Base-by-base conservation (phyloP, 2,888 invertebrate species). In the Microplitis manilae region DNA sequence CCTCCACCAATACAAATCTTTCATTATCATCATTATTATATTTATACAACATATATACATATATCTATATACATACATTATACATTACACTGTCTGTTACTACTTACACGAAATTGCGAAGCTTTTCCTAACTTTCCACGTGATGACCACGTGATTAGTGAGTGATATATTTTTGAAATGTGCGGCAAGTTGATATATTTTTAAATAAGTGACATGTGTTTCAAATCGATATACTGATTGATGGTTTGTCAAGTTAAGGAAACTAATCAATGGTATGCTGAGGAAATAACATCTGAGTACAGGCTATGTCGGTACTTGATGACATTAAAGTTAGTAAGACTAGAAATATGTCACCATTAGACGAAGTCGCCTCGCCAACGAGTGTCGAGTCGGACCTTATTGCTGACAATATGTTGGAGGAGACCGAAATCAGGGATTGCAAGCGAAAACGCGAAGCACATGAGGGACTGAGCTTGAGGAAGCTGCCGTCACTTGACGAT, bases 351-450 rank as follows among this genome's bases (percentile, higher is more conserved):
- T 90, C 90, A 75, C 90, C 90, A 77, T 84, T 90, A 77, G 88
- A 89, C 79, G 88, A 89, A 71, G 86, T 88, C 65, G 87, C 88
- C 15, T 88, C 89, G 75, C 83, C 86, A 65, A 79, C 81, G 41
- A 90, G 89, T 81, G 87, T 87, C 76, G 86, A 86, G 72, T 89
- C 90, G 50, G 89, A 89, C 81, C 83, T 89, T 73, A 88, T 90
- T 86, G 88, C 88, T 69, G 83, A 86, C 77, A 88, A 90, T 81
- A 89, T 90, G 86, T 83, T 90, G 75, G 88, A 89, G 7, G 78
- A 82, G 15, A 79, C 77, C 61, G 79, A 82, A 64, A 78, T 68
- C 75, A 79, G 78, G 62, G 76, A 69, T 30, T 82, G 81, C 50
- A 89, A 88, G 77, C 83, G 89, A n/a, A 88, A 89, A 78, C 84